Percentiles rank a stretch among this genome's conserved stretches.
Evolutionary conservation across 2,113 vertebrate species (phyloP).

Genomic region (Grantiella picta): DNA sequence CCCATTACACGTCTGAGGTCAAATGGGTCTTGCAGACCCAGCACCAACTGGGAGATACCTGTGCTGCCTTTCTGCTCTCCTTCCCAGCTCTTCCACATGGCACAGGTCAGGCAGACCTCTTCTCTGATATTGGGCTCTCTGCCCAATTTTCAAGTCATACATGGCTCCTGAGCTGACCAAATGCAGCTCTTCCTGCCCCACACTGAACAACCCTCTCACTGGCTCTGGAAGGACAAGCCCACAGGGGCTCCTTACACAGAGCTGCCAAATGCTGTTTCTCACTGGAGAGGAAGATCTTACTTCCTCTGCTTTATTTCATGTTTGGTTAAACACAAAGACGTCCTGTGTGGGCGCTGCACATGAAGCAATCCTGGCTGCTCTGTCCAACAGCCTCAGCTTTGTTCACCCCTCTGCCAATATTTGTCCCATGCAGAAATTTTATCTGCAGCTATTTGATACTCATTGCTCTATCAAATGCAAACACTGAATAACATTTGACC

Average conservation of each 20-base stretch:
- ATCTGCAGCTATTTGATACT: not conserved
- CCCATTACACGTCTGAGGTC: not conserved
- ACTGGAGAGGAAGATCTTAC: not conserved
- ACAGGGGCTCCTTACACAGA: not conserved
- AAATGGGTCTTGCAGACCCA: not conserved
- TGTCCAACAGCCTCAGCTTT: not conserved
- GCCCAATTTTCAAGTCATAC: rapidly evolving
- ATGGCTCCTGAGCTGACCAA: not conserved
- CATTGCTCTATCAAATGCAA: not conserved
- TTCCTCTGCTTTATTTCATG: not conserved
- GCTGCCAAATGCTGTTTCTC: not conserved
- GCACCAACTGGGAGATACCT: not conserved
- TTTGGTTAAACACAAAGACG: not conserved
- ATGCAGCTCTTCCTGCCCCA: not conserved
- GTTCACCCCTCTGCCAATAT: not conserved
- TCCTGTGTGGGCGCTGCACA: not conserved
- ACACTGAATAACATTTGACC: not conserved
- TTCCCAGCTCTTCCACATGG: not conserved
- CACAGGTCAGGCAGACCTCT: not conserved
- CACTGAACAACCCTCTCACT: not conserved
- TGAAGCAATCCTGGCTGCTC: not conserved
- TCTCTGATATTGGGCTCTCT: not conserved
- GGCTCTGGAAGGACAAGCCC: not conserved
- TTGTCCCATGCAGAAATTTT: not conserved
- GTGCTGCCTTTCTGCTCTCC: not conserved